Conservation (phyloP, 1,140 invertebrate species). For the Brachionus plicatilis region DNA sequence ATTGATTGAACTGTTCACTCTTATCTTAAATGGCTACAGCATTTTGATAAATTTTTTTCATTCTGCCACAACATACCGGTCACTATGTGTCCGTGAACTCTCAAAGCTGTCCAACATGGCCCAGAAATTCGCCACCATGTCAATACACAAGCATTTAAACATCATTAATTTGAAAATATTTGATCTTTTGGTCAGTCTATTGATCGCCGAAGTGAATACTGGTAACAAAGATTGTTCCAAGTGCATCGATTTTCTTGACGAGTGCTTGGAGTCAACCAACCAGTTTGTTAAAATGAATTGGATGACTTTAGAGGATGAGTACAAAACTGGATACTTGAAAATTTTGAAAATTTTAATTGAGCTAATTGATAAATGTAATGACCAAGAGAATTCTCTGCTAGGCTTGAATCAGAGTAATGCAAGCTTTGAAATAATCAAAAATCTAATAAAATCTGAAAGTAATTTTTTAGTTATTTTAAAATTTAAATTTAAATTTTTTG, state of each 20-base stretch:
- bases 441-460: background rate
- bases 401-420: background rate
- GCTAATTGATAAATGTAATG: background rate
- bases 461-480: background rate
- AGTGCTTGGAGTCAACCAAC: background rate
- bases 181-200: background rate
- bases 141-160: background rate
- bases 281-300: background rate
- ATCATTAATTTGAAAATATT: background rate
- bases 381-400: background rate
- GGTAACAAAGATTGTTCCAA: background rate
- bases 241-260: background rate
- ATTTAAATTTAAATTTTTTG: background rate
- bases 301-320: background rate
- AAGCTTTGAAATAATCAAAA: background rate
- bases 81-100: background rate
- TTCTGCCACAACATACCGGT: background rate
- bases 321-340: background rate
- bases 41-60: background rate
- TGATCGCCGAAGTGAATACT: background rate
- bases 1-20: background rate
- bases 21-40: background rate
- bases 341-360: background rate
- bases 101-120: background rate
- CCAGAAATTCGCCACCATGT: background rate